Evolutionary conservation across 2,113 vertebrate species (phyloP).

Genomic region (Peromyscus maniculatus): DNA sequence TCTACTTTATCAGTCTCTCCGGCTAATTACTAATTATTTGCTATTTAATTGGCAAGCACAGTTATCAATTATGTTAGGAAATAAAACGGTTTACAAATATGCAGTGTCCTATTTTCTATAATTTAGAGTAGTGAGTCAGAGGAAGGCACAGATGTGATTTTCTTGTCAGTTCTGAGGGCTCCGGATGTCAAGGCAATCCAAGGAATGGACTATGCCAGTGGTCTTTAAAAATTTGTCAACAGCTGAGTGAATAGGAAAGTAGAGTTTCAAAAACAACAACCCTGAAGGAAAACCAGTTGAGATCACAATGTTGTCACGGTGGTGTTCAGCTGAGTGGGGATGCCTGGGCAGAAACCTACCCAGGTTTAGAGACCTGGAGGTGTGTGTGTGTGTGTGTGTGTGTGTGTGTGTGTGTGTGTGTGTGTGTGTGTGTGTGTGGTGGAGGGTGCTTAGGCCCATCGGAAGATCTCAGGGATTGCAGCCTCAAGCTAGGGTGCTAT

Average conservation of each 20-base stretch:
- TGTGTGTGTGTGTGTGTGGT: too few relatives aligned
- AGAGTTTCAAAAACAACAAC: background rate
- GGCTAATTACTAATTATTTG: constrained; percentile 63
- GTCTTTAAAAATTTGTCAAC: constrained; percentile 57
- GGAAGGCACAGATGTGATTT: constrained; percentile 3
- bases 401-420: fast-evolving
- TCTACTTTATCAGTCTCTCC: background rate
- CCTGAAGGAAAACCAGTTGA: background rate
- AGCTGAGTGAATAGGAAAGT: constrained; percentile 39
- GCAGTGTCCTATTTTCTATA: constrained; percentile 63
- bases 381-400: too few relatives aligned
- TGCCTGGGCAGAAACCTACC: background rate
- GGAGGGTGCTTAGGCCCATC: background rate
- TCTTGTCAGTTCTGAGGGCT: constrained; percentile 8
- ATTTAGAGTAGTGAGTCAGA: constrained; percentile 74
- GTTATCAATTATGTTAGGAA: constrained; percentile 70
- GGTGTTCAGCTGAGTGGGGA: background rate
- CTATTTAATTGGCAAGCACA: constrained; percentile 59
- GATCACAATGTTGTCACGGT: background rate
- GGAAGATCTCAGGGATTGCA: constrained; percentile 10
- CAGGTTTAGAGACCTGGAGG: background rate
- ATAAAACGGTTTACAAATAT: constrained; percentile 63
- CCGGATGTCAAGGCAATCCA: background rate
- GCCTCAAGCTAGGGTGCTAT: constrained; percentile 54
- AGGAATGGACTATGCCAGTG: constrained; percentile 8